These are phyloP conservation scores for Xylocampa areola DNA, from an alignment of 2,888 invertebrate species.

Conservation along the genomic window DNA sequence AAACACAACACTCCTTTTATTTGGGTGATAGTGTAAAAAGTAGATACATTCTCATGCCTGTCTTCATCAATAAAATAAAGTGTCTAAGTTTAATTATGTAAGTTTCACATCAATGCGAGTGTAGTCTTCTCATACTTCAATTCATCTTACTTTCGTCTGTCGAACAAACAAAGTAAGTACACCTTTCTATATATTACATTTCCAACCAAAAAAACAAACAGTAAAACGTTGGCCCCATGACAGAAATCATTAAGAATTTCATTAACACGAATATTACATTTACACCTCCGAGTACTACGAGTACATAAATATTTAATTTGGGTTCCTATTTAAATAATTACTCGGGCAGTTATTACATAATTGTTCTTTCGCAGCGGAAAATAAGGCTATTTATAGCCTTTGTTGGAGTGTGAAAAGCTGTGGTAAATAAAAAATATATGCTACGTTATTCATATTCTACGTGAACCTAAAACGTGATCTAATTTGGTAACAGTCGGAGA, in stretches of 20 bases:
- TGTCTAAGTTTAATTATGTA: no score
- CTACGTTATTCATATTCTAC: slow-evolving; percentile 49
- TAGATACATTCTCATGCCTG: no score
- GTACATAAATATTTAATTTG: slow-evolving; percentile 28
- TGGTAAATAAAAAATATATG: slow-evolving; percentile 38
- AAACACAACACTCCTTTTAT: no score
- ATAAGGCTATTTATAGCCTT: slow-evolving; percentile 36
- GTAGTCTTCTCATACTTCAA: background rate
- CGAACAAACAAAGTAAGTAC: background rate
- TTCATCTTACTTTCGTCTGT: background rate
- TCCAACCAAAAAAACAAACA: background rate
- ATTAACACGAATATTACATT: slow-evolving; percentile 25
- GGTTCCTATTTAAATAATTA: slow-evolving; percentile 44
- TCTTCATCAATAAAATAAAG: no score
- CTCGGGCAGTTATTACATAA: slow-evolving; percentile 27
- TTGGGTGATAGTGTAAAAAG: no score
- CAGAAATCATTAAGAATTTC: slow-evolving; percentile 20
- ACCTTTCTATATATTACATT: background rate
- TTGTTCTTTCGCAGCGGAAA: slow-evolving; percentile 36
- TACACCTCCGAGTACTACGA: slow-evolving; percentile 5
- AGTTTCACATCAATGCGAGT: background rate
- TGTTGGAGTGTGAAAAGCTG: slow-evolving; percentile 21
- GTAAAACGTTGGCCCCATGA: background rate
- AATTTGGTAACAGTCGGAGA: slow-evolving; percentile 41
- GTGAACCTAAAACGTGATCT: slow-evolving; percentile 45